Evolutionary conservation across 2,113 vertebrate species (phyloP), one percentile per base, ranked within the genome.

Genomic region (Cheirogaleus medius): DNA sequence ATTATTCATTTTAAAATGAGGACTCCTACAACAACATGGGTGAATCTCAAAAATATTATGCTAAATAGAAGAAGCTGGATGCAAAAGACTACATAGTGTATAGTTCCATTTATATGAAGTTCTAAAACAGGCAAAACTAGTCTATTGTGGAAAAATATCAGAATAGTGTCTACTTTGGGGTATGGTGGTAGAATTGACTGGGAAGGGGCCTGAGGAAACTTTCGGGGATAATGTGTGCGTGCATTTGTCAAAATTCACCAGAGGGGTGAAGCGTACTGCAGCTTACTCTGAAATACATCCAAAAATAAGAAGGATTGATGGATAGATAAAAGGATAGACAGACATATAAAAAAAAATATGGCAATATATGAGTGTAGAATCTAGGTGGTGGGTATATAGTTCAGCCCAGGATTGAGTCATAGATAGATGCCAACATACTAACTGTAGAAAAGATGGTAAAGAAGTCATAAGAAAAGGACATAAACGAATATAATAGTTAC

Each of bases 251-350:
- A 78, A 90, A 90, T 80, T 93, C 49, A 93, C 23, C 1, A 13
- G 4, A 34, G 5, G 8, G 52, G 5, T 89, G 18, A 96, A 27
- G 15, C 44, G 2, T 76, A 81, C 58, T 97, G 34, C 13, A 88
- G 77, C 25, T 95, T 82, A 77, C 44, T 91, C 78, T 66, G 64
- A 97, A 89, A 76, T 90, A 34, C 18, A 47, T 84, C 29, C 76
- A 52, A 95, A 96, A 87, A 81, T 92, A 92, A 90, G 39, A 73
- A 73, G n/a, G 27, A 23, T 58, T 44, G 15, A 39, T 71, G 12
- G 10, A 34, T 73, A n/a, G 32, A 87, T 32, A 76, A 14, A 85
- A 27, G 15, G 39, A 66, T 49, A 34, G 14, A 39, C n/a, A 68
- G 25, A 77, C 0, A 80, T 54, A 86, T 27, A 27, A 54, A 78